These are phyloP conservation scores for Ormyrus rosae DNA, from an alignment of 2,888 invertebrate species.

Conservation along the genomic window DNA sequence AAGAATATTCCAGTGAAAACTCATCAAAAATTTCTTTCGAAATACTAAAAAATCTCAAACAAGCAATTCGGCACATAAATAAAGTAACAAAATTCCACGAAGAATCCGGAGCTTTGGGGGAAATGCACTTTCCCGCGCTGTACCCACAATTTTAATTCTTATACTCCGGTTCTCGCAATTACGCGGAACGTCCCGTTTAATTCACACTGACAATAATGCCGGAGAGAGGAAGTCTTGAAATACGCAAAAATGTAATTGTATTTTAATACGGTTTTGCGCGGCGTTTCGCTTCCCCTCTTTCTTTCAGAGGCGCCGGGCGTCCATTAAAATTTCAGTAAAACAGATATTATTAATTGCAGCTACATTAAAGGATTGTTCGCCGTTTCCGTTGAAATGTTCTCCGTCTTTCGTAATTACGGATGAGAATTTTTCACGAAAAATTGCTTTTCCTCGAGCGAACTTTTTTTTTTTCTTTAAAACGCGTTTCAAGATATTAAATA, in stretches of 20 bases:
- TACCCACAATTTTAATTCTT: neutral
- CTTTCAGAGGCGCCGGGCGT: slow-evolving; percentile 7
- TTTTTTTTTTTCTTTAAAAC: too few relatives aligned
- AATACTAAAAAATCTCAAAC: too few relatives aligned
- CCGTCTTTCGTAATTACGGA: neutral
- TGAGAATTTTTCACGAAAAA: slow-evolving; percentile 13
- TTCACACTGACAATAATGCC: slow-evolving; percentile 3
- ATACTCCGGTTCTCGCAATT: slow-evolving; percentile 3
- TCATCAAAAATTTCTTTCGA: too few relatives aligned
- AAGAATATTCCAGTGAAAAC: too few relatives aligned
- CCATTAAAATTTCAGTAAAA: slow-evolving; percentile 34
- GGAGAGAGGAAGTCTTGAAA: slow-evolving; percentile 19
- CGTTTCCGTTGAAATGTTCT: neutral
- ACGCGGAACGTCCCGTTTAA: slow-evolving; percentile 13
- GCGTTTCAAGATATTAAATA: too few relatives aligned
- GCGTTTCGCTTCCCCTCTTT: slow-evolving; percentile 7
- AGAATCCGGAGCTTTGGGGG: too few relatives aligned
- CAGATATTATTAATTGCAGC: slow-evolving; percentile 47
- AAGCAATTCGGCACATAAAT: too few relatives aligned
- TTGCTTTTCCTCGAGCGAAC: neutral
- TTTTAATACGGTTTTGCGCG: slow-evolving; percentile 38
- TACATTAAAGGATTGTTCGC: slow-evolving; percentile 16
- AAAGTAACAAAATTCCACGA: too few relatives aligned
- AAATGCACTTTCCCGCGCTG: too few relatives aligned
- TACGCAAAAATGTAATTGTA: slow-evolving; percentile 46